Conservation (phyloP, 2,113 vertebrate genomes). For the Eptesicus fuscus region DNA sequence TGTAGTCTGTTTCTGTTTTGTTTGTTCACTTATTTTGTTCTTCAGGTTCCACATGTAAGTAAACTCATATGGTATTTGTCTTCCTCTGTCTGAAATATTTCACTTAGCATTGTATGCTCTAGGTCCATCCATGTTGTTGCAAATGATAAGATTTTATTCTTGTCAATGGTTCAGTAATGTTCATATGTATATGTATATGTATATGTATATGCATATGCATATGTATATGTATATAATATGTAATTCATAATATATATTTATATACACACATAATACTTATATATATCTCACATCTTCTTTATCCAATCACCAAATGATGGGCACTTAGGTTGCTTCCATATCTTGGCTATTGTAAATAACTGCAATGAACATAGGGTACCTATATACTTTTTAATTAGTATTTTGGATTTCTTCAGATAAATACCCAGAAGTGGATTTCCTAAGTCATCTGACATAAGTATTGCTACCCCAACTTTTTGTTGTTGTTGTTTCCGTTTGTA, state of each 20-base stretch:
- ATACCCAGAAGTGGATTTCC: not conserved
- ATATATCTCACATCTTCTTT: not conserved
- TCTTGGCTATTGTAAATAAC: not conserved
- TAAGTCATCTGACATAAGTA: not conserved
- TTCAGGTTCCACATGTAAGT: not conserved
- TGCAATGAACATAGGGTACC: not conserved
- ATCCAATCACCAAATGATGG: not conserved
- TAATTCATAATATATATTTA: not conserved
- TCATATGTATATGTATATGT: not conserved
- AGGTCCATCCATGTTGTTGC: not conserved
- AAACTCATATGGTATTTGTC: not conserved
- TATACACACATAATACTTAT: not conserved
- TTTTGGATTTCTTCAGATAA: not conserved
- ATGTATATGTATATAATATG: not conserved
- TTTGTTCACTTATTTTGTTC: not conserved
- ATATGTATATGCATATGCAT: not conserved
- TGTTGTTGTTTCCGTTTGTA: not conserved
- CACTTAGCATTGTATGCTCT: not conserved
- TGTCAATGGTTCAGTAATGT: not conserved
- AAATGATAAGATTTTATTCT: not conserved
- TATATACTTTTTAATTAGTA: not conserved
- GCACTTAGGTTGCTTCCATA: not conserved
- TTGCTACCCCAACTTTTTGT: not conserved
- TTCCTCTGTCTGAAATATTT: not conserved
- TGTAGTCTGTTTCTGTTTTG: not conserved